A percentile compares a stretch with the other conserved stretches of the same genome.
Evolutionary conservation across 2,113 vertebrate species (phyloP).

Genomic region (Thalassoma bifasciatum): DNA sequence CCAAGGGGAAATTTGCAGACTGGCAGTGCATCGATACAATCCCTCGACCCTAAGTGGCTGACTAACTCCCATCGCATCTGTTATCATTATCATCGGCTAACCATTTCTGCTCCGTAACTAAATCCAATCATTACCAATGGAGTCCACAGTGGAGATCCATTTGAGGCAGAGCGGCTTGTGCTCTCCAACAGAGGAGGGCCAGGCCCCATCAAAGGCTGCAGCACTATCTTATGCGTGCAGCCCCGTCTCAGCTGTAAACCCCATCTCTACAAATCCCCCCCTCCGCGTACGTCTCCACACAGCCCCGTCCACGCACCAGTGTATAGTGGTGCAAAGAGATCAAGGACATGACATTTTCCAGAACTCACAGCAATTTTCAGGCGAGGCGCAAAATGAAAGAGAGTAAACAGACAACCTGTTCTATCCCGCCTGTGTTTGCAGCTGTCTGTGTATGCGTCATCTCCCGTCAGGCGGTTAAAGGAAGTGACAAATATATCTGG

Average conservation of each 20-base stretch:
- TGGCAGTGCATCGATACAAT: conserved; percentile 51
- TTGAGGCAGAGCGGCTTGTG: conserved; percentile 57
- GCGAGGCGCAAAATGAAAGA: conserved; percentile 57
- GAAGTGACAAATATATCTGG: conserved; percentile 47
- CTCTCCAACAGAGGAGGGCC: conserved; percentile 59
- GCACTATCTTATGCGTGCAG: conserved; percentile 77
- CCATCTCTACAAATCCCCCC: conserved; percentile 59
- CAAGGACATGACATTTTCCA: conserved; percentile 79
- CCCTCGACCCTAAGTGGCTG: conserved; percentile 60
- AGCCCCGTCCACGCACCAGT: conserved; percentile 44
- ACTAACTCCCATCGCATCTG: conserved; percentile 73
- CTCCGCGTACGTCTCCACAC: conserved; percentile 23
- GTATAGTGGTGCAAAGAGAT: conserved; percentile 67
- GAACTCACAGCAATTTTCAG: conserved; percentile 63
- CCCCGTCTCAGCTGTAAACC: conserved; percentile 62
- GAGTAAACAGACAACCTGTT: conserved; percentile 62
- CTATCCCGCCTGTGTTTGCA: conserved; percentile 30
- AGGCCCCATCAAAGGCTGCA: conserved; percentile 74
- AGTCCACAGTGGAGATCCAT: conserved; percentile 60
- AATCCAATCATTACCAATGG: conserved; percentile 77
- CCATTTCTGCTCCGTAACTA: conserved; percentile 68
- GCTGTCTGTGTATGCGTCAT: conserved; percentile 36
- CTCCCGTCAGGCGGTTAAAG: conserved; percentile 41
- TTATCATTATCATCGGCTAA: conserved; percentile 74
- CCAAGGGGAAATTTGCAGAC: conserved; percentile 60